phyloP scores from a whole-genome alignment of 2,888 invertebrate genomes.

The Cephalotes varians region DNA sequence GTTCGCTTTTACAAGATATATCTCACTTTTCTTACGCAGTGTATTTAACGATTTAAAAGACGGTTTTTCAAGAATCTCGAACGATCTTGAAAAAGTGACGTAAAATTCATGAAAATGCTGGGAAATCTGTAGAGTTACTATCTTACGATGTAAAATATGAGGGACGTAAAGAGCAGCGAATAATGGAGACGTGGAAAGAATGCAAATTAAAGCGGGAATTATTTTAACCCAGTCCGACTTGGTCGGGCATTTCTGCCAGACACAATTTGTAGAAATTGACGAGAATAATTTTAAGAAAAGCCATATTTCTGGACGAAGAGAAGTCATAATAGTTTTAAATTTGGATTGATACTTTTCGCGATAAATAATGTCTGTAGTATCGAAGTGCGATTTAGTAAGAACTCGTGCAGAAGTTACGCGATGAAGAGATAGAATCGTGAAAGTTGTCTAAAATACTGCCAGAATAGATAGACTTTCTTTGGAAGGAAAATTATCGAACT shows the following conservation, averaged over 20 bases:
- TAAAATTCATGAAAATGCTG: not conserved
- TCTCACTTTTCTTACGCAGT: not conserved
- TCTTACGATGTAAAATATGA: not conserved
- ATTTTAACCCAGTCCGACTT: not conserved
- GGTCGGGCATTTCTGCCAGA: not conserved
- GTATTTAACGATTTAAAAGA: slow-evolving; percentile 8
- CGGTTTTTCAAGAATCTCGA: not conserved
- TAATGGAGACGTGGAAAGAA: not conserved
- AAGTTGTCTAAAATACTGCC: slow-evolving; percentile 22
- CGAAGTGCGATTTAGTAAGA: not conserved
- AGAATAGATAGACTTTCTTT: slow-evolving; percentile 29
- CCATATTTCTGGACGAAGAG: not conserved
- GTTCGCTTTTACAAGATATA: not conserved
- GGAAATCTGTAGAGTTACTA: not conserved
- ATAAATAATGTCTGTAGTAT: slow-evolving; percentile 6
- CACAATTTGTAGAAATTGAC: not conserved
- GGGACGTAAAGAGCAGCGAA: not conserved
- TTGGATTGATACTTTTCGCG: not conserved
- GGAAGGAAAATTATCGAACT: slow-evolving; percentile 43
- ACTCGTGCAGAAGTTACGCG: slow-evolving; percentile 6
- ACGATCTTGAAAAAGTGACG: not conserved
- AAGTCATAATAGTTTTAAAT: slow-evolving; percentile 1
- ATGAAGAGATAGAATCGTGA: slow-evolving; percentile 18
- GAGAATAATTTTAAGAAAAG: not conserved
- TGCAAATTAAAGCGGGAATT: slow-evolving; percentile 14